Evolutionary conservation across 1,140 invertebrate species (phyloP), one percentile per base, ranked within the genome.

Genomic region (Batillaria attramentaria): DNA sequence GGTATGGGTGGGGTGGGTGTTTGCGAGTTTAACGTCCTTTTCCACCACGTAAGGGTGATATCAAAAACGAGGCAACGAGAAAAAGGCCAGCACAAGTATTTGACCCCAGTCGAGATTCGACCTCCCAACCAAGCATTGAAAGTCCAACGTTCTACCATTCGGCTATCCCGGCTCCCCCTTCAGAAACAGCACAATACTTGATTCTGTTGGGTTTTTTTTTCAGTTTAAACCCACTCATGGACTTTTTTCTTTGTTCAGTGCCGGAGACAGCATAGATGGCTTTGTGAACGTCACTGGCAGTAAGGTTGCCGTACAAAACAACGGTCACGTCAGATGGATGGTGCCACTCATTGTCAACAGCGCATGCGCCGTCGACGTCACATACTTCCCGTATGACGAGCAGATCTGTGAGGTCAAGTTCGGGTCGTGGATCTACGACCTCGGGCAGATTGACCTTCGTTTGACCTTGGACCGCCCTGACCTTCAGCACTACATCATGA

Each of bases 401-500:
- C 97, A 99, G 91, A 96, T 95, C 39, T 99, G 98, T 92, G 95
- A 96, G 90, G 97, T 99, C 95, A 97, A 97, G 91, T 99, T 99
- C 87, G 98, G 98, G 5, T 98, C 97, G 0, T 99, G 98, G 98
- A 98, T 97, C 2, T 99, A 99, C 90, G 97, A 99, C 87, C 97
- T 97, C 65, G 95, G 96, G 91, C 95, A 97, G 94, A 95, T 97
- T 3, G 86, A 90, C 76, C 78, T 91, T 0, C 72, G 76, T 1
- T 50, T 84, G n/a, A 77, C 81, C 6, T 42, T 81, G 3, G 33
- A 72, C 13, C 54, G 79, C 60, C 85, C 86, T 13, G 86, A 89
- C 76, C 74, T 89, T 13, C 65, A 78, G 24, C 79, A 86, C 20
- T 90, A 89, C 66, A 79, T 89, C 20, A 68, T 83, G 42, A 90